Evolutionary conservation across 2,797 vertebrate genomes (phyloP), one percentile per base, ranked within the genome.

Genomic region (Denticeps clupeoides): DNA sequence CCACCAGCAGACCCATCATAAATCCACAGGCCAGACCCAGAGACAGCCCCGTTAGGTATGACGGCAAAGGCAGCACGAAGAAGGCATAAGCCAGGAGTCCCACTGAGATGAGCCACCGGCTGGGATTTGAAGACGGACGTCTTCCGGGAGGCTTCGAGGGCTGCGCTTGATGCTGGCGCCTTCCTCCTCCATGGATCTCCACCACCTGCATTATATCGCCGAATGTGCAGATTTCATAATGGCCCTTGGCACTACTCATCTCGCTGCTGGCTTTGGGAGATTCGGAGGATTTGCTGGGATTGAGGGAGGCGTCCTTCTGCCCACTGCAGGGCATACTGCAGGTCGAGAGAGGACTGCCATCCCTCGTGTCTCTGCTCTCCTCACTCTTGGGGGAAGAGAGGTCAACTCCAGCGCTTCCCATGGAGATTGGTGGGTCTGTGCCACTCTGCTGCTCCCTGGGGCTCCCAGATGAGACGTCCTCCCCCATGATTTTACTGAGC

Each of bases 401-500:
- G n/a, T n/a, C n/a, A n/a, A n/a, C n/a, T n/a, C n/a, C n/a, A n/a
- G n/a, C n/a, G n/a, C n/a, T n/a, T n/a, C n/a, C 47, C 10, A 68
- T 55, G 5, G 48, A 56, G 26, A 49, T 43, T 0, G 61, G 51
- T 1, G 63, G 62, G 44, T 80, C 74, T 56, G 62, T 68, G 4
- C 32, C 62, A 4, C 35, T 49, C 67, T 72, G 56, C 7, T 68
- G 76, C 1, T 58, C 62, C 53, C 82, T 82, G 13, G 77, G 49
- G 7, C 47, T 55, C 13, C 68, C 46, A 6, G n/a, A n/a, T n/a
- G n/a, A n/a, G n/a, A n/a, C 75, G 43, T 89, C 88, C 1, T 91
- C 88, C 1, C 84, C 80, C 65, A 89, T 88, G 5, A 89, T 88
- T 60, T 88, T 87, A 64, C 86, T 89, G 5, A 90, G 75, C 71